Evolutionary conservation across 92 coral and sea anemone species (phyloP).

Genomic region (Ricordea florida): DNA sequence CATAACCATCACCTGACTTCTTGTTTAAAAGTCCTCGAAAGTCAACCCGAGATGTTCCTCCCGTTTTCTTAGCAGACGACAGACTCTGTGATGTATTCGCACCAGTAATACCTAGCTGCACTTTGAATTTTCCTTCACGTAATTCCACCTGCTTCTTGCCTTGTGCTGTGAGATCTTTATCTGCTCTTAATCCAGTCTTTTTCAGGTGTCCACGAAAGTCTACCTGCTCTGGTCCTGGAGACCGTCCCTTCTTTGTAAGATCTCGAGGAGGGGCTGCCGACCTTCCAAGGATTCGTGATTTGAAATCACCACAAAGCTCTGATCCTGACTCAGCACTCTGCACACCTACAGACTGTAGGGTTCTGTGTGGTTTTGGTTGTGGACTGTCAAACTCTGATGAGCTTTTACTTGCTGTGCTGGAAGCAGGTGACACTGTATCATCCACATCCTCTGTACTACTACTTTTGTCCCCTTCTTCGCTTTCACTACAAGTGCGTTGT

Average conservation of each 20-base stretch:
- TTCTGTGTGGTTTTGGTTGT: conserved; percentile 21
- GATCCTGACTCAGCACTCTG: not conserved
- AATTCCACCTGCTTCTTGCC: conserved; percentile 9
- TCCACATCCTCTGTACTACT: conserved; percentile 30
- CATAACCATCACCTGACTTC: not conserved
- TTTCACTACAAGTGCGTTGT: not conserved
- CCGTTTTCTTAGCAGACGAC: conserved; percentile 31
- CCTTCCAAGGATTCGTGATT: conserved; percentile 11
- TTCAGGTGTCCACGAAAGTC: conserved; percentile 76
- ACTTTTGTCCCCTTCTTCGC: conserved; percentile 11
- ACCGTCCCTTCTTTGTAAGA: conserved; percentile 26
- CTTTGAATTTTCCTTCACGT: conserved; percentile 14
- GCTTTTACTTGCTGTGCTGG: conserved; percentile 35
- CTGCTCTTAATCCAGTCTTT: conserved; percentile 63
- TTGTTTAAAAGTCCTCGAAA: conserved; percentile 39
- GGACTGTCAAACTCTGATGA: conserved; percentile 22
- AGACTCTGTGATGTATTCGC: conserved; percentile 38
- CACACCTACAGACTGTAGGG: not conserved
- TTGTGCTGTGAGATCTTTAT: conserved; percentile 23
- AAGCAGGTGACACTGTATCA: conserved; percentile 27
- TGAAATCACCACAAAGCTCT: conserved; percentile 27
- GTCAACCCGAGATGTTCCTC: conserved; percentile 27
- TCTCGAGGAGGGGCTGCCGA: conserved; percentile 12
- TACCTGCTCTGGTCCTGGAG: conserved; percentile 55
- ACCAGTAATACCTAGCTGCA: conserved; percentile 54